phyloP scores from a whole-genome alignment of 2,888 invertebrate species.

The Caenorhabditis sp. region DNA sequence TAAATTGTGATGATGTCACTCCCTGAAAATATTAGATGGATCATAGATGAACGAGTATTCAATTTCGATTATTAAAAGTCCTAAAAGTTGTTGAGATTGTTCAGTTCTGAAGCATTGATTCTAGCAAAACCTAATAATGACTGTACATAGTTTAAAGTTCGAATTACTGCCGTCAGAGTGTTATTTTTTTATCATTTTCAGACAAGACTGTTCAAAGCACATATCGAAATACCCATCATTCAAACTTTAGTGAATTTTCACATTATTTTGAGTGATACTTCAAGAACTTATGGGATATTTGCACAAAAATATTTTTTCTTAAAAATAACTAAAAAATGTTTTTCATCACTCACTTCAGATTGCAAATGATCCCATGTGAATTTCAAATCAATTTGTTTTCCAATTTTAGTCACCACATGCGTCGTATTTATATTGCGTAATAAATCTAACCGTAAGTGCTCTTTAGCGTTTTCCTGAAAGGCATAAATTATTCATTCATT shows the following conservation, averaged over 20 bases:
- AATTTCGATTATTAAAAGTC: too few species aligned
- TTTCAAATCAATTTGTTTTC: conserved; percentile 74
- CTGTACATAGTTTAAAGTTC: too few species aligned
- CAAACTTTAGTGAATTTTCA: background rate
- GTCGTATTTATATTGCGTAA: conserved; percentile 79
- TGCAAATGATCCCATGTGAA: conserved; percentile 82
- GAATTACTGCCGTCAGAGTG: too few species aligned
- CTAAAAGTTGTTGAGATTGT: too few species aligned
- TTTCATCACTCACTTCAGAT: conserved; percentile 41
- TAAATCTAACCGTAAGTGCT: conserved; percentile 78
- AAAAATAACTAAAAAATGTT: background rate
- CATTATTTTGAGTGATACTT: background rate
- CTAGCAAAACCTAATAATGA: too few species aligned
- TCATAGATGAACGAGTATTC: too few species aligned
- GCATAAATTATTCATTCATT: conserved; percentile 6
- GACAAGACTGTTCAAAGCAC: background rate
- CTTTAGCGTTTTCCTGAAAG: conserved; percentile 63
- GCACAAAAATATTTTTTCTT: background rate
- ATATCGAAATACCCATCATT: background rate
- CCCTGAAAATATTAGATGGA: too few species aligned
- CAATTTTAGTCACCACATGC: conserved; percentile 75
- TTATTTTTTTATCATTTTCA: background rate
- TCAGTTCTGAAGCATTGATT: too few species aligned
- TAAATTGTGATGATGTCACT: too few species aligned
- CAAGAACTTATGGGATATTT: background rate